A percentile compares a stretch with the other conserved stretches of the same genome.
phyloP scores from a whole-genome alignment of 2,113 vertebrate species.

The Todiramphus saurophagus region DNA sequence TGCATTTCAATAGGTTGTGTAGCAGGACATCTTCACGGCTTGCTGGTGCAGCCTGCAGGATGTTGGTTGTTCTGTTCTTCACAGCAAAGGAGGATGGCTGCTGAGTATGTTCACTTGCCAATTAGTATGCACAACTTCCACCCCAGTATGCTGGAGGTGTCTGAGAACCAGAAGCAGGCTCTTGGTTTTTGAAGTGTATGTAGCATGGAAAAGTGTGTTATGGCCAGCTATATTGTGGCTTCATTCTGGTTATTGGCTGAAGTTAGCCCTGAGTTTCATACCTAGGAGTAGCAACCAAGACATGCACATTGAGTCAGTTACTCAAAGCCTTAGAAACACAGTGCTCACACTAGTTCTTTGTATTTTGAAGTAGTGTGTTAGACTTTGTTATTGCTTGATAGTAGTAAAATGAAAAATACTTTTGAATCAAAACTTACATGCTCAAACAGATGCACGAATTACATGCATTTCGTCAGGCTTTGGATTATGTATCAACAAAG shows the following conservation, averaged over 20 bases:
- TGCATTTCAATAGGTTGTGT: neutral
- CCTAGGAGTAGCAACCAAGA: neutral
- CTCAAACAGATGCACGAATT: neutral
- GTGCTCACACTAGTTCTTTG: neutral
- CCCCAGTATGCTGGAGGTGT: neutral
- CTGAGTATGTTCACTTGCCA: neutral
- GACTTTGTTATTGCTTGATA: neutral
- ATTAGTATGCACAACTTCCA: neutral
- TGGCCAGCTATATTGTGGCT: neutral
- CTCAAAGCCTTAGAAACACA: neutral
- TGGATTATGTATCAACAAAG: neutral
- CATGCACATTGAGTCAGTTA: accelerated
- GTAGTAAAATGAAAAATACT: neutral
- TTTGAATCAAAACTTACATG: neutral
- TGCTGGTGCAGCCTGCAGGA: neutral
- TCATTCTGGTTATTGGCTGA: neutral
- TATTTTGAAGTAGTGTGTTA: neutral
- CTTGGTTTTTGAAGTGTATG: neutral
- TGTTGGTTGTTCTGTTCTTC: neutral
- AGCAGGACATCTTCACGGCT: neutral
- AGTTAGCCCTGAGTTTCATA: neutral
- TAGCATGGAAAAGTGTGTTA: neutral
- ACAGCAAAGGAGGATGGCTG: neutral
- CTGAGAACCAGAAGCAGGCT: neutral
- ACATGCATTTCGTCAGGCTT: neutral